Base-by-base conservation (phyloP, 2,888 invertebrate genomes). In the Temnothorax ravouxi region DNA sequence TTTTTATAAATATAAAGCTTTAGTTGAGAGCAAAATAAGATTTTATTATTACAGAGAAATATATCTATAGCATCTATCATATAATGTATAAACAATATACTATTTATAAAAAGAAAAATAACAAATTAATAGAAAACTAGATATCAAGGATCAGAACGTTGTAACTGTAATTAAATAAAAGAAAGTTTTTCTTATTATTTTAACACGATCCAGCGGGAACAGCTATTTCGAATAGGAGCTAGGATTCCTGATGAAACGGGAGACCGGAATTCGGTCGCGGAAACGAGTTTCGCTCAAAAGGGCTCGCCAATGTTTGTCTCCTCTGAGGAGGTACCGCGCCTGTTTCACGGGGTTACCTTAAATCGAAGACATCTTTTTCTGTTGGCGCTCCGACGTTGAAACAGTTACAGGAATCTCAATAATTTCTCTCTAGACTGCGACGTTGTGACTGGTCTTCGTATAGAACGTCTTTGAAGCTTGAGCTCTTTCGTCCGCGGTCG, bases 341-440 rank as follows among this genome's bases (percentile, higher is more conserved):
- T 44, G 79, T 72, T 79, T 72, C 18, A 59, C 18, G 21, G 21
- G 56, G 79, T 66, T 11, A 47, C 74, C 34, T 77, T 69, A 69
- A 77, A 74, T 75, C 75, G 61, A 75, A 75, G 52, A 62, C 54
- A 75, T 81, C 54, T 81, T 81, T 75, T 62, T 29, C 38, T n/a
- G 38, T 29, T 81, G 74, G n/a, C 50, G 41, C 50, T 56, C 29
- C 25, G 41, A 34, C 41, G 44, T n/a, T 9, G 41, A 25, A 18
- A 47, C 66, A 41, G 34, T 59, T 38, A 44, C 41, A 54, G 64
- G 54, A 77, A 83, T 83, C 56, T 76, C 66, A 75, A 75, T 83
- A 66, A 83, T 76, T 75, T 76, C 56, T 66, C 76, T 66, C 44
- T 47, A 64, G 64, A 74, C 52, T 54, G n/a, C 44, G 52, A 54